Percentiles rank a stretch among this genome's conserved stretches.
phyloP scores from a whole-genome alignment of 2,797 vertebrate genomes.

The Gymnothorax reevesii region DNA sequence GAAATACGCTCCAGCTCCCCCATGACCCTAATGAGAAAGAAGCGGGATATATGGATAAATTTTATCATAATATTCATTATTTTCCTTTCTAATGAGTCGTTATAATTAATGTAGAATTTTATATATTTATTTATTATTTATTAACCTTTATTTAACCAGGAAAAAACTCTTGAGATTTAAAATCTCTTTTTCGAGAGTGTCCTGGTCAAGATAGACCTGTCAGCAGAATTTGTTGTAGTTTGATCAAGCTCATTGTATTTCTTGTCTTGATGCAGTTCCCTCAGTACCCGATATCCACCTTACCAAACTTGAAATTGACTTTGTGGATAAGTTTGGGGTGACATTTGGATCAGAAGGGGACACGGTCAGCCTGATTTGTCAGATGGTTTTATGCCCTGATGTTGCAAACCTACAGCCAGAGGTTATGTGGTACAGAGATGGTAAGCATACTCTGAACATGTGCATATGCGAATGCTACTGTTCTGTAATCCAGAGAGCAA shows the following conservation, averaged over 20 bases:
- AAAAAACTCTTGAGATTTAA: no score
- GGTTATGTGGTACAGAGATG: slow-evolving; percentile 91
- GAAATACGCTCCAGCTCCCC: no score
- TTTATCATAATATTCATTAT: not conserved
- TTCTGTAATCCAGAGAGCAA: not conserved
- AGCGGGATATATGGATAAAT: not conserved
- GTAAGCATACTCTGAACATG: slow-evolving; percentile 63
- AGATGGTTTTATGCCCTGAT: slow-evolving; percentile 86
- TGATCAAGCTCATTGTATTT: not conserved
- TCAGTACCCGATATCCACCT: slow-evolving; percentile 73
- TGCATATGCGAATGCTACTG: not conserved
- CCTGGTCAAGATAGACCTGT: no score
- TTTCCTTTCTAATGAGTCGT: not conserved
- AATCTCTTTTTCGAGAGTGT: no score
- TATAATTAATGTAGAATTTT: not conserved
- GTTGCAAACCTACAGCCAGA: slow-evolving; percentile 83
- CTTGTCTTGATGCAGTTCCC: slow-evolving; percentile 72
- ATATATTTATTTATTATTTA: no score
- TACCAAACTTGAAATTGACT: slow-evolving; percentile 87
- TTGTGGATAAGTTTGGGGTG: slow-evolving; percentile 86
- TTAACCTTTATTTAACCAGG: no score
- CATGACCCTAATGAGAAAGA: no score
- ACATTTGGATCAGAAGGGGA: slow-evolving; percentile 87
- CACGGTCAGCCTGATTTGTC: slow-evolving; percentile 81
- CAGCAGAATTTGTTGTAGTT: not conserved